Evolutionary conservation across 1,140 invertebrate species (phyloP).

Genomic region (Prorops nasuta): DNA sequence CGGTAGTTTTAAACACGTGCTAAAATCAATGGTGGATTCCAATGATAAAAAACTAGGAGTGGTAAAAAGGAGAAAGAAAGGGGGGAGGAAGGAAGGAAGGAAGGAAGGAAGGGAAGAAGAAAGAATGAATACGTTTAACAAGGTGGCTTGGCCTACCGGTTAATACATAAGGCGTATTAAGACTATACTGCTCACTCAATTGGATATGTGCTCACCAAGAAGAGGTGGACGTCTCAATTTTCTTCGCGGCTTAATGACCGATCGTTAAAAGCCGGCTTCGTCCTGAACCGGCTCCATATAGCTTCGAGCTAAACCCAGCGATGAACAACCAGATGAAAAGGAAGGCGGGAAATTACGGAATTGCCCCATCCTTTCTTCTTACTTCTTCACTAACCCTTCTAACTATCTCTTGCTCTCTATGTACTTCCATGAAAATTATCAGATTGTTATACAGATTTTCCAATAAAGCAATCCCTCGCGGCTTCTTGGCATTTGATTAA

Average conservation of each 20-base stretch:
- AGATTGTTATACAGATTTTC: too few relatives aligned
- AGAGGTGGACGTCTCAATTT: conserved; percentile 48
- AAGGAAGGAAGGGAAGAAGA: conserved; percentile 10
- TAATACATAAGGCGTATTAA: conserved; percentile 44
- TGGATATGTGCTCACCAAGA: conserved; percentile 38
- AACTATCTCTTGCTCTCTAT: conserved; percentile 18
- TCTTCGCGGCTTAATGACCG: conserved; percentile 49
- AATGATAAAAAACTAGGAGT: not conserved
- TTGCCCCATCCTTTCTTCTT: too few relatives aligned
- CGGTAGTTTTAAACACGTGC: conserved; percentile 19
- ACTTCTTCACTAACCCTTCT: conserved; percentile 6
- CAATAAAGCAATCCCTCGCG: too few relatives aligned
- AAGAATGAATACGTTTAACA: conserved; percentile 24
- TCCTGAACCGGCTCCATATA: conserved; percentile 39
- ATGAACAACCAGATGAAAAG: not conserved
- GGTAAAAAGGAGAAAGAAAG: not conserved
- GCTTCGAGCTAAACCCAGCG: conserved; percentile 7
- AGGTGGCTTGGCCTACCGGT: conserved; percentile 32
- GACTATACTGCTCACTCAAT: conserved; percentile 38
- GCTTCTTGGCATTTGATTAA: too few relatives aligned
- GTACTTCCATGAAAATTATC: not conserved
- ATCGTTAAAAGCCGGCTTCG: conserved; percentile 44
- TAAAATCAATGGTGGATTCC: conserved; percentile 23
- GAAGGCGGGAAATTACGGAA: not conserved
- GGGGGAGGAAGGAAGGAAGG: not conserved